These are phyloP conservation scores for Cirrhinus molitorella DNA, from an alignment of 2,797 vertebrate species.

Conservation along the genomic window DNA sequence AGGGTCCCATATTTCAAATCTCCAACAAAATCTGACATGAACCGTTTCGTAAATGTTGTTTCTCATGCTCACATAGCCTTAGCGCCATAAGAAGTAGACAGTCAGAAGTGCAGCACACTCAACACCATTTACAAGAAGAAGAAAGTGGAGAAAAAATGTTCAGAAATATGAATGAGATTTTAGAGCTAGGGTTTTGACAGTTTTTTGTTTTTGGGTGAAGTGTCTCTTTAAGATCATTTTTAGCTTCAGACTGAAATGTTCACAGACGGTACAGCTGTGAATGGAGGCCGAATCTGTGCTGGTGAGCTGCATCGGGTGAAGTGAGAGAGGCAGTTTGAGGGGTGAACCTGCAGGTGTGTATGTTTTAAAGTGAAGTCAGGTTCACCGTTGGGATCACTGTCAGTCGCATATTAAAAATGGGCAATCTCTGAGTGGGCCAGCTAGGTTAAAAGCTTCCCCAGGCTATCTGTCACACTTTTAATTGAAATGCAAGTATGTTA, in stretches of 20 bases:
- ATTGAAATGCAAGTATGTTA: constrained; percentile 53
- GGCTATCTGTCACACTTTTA: constrained; percentile 53
- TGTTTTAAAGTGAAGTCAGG: constrained; percentile 38
- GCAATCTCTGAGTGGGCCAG: constrained; percentile 32
- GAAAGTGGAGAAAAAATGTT: background rate
- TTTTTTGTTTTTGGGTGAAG: background rate
- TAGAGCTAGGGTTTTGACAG: background rate
- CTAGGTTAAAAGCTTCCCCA: constrained; percentile 49
- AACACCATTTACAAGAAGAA: background rate
- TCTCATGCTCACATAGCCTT: background rate
- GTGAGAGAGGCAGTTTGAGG: background rate
- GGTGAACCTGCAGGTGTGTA: constrained; percentile 33
- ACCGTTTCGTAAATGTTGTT: background rate
- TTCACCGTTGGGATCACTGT: constrained; percentile 36
- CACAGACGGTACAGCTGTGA: background rate
- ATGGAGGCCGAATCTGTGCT: constrained; percentile 3
- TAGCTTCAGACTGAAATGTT: constrained; percentile 17
- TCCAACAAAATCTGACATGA: background rate
- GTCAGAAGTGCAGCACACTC: background rate
- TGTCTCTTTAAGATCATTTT: constrained; percentile 12
- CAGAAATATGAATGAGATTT: background rate
- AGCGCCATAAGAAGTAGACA: background rate
- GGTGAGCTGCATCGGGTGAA: constrained; percentile 7
- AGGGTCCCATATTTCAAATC: background rate
- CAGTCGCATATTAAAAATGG: constrained; percentile 31